Percentiles rank a stretch among this genome's conserved stretches.
These are phyloP conservation scores for Harmothoe impar DNA, from an alignment of 2,888 invertebrate species.

Conservation along the genomic window DNA sequence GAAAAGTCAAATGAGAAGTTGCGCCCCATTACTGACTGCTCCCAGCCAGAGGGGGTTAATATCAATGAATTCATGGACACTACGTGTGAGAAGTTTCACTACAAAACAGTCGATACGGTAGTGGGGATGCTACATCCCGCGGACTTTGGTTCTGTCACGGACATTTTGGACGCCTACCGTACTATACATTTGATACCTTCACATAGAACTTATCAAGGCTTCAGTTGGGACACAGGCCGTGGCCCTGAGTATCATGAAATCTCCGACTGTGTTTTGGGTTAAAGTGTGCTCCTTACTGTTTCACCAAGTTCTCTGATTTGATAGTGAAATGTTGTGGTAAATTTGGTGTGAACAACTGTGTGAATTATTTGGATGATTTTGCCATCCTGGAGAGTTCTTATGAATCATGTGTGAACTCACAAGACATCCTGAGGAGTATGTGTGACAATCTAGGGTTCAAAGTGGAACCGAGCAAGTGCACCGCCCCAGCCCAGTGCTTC, in stretches of 20 bases:
- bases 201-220: background rate
- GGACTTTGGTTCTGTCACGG: background rate
- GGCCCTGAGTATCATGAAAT: background rate
- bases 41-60: background rate
- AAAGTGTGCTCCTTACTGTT: background rate
- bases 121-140: background rate
- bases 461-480: too few relatives aligned
- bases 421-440: too few relatives aligned
- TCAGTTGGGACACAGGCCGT: background rate
- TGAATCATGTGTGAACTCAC: background rate
- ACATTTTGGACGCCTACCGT: background rate
- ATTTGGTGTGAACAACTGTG: background rate
- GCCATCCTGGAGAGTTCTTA: background rate
- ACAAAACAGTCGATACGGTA: background rate
- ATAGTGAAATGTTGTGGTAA: background rate
- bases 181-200: background rate
- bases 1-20: background rate
- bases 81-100: background rate
- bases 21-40: background rate
- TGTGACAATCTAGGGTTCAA: too few relatives aligned
- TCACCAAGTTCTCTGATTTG: background rate
- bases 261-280: background rate
- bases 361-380: background rate
- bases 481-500: too few relatives aligned
- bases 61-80: background rate